Evolutionary conservation across 2,113 vertebrate species (phyloP).

Genomic region (Mastomys natalensis): DNA sequence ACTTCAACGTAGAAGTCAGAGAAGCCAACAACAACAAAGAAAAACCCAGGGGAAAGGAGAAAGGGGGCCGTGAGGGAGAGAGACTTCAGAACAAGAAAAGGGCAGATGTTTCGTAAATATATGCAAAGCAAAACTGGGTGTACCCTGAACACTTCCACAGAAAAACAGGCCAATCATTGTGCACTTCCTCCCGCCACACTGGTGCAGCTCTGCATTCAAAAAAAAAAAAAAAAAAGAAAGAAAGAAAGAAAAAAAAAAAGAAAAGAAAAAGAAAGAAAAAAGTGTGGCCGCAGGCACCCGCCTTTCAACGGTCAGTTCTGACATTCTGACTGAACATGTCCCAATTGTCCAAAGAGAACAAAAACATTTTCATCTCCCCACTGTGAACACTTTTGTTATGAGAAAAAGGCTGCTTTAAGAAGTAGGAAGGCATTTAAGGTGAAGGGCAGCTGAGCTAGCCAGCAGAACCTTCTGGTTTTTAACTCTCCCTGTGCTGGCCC

Average conservation of each 20-base stretch:
- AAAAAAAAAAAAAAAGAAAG: background rate
- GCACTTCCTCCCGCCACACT: slow-evolving; percentile 29
- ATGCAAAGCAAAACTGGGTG: slow-evolving; percentile 81
- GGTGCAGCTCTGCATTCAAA: slow-evolving; percentile 54
- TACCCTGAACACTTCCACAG: slow-evolving; percentile 64
- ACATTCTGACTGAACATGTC: slow-evolving; percentile 67
- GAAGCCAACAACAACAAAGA: slow-evolving; percentile 70
- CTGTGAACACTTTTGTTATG: slow-evolving; percentile 63
- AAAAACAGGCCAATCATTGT: slow-evolving; percentile 65
- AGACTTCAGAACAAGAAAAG: slow-evolving; percentile 76
- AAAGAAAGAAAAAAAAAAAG: slow-evolving; percentile 50
- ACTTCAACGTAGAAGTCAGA: slow-evolving; percentile 71
- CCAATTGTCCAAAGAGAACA: slow-evolving; percentile 64
- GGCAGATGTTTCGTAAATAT: slow-evolving; percentile 79
- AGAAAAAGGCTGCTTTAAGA: slow-evolving; percentile 51
- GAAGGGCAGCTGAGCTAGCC: background rate
- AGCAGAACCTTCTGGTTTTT: slow-evolving; percentile 59
- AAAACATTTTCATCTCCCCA: slow-evolving; percentile 75
- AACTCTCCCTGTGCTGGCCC: slow-evolving; percentile 71
- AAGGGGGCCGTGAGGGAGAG: slow-evolving; percentile 62
- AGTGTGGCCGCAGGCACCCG: slow-evolving; percentile 41
- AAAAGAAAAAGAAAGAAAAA: background rate
- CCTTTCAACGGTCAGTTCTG: slow-evolving; percentile 66
- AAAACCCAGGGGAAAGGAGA: slow-evolving; percentile 68
- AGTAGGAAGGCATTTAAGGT: slow-evolving; percentile 48